These are phyloP conservation scores for Sinhomidia bicolor DNA, from an alignment of 2,888 invertebrate species.

Conservation along the genomic window DNA sequence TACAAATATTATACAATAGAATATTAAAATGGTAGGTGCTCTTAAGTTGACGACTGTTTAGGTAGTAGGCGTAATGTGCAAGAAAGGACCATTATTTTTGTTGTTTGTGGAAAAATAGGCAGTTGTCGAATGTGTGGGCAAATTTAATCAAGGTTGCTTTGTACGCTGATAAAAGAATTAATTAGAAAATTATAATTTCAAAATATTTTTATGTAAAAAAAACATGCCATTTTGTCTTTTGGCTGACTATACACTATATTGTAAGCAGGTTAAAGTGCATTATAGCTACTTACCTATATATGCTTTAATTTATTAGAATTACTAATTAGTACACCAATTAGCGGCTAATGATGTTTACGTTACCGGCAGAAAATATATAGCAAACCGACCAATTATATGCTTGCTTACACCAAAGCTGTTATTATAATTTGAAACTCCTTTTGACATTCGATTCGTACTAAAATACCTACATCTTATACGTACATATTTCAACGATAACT, in stretches of 20 bases:
- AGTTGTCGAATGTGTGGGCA: not conserved
- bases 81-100: slow-evolving; percentile 2
- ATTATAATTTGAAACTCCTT: slow-evolving; percentile 26
- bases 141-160: too few relatives aligned
- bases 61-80: not conserved
- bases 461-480: not conserved
- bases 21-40: too few relatives aligned
- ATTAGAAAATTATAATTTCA: not conserved
- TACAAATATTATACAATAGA: too few relatives aligned
- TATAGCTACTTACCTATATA: too few relatives aligned
- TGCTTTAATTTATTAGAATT: too few relatives aligned
- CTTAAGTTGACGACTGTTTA: slow-evolving; percentile 34
- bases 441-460: not conserved
- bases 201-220: too few relatives aligned
- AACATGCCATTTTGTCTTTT: too few relatives aligned
- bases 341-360: not conserved
- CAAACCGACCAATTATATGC: slow-evolving; percentile 13
- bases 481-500: not conserved
- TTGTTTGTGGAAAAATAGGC: not conserved
- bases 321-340: too few relatives aligned
- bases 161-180: not conserved
- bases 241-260: too few relatives aligned
- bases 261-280: too few relatives aligned
- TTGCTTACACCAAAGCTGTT: not conserved
- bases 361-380: not conserved